Evolutionary conservation across 2,888 invertebrate species (phyloP), one percentile per base, ranked within the genome.

Genomic region (Prosapia bicincta): DNA sequence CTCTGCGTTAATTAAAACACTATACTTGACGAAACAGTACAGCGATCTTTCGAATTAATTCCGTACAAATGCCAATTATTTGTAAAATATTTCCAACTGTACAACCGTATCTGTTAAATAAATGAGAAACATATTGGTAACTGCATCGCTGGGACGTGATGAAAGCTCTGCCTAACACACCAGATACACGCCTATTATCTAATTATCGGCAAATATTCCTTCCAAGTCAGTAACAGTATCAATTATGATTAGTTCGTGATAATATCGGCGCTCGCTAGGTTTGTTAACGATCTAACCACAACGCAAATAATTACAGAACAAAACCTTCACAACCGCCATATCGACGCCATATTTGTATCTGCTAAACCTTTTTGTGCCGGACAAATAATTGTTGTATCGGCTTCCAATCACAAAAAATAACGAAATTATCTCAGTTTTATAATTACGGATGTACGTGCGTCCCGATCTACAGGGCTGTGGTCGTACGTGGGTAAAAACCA

Each of bases 301-400:
- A 74, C 43, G 54, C 69, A 65, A 74, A 74, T 69, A 74, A 74
- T 74, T 74, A 69, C 69, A 74, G 65, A 54, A 38, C 38, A 38
- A 38, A 38, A n/a, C 54, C 20, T 54, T 54, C 20, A 9, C 54
- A 54, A 38, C 13, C 6, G 13, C 13, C 38, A 38, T 15, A 9
- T 5, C 3, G 54, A n/a, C 54, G 54, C 54, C 54, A 54, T 54
- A 54, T 54, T 54, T 54, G 54, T 54, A 54, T 20, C 54, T 54
- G 54, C 20, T 54, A 54, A 54, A 54, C 20, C 54, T 54, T 54
- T 54, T 54, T 54, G 54, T 54, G 20, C 20, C 20, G 54, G 13
- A 2, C 2, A 6, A 54, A 20, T 54, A 54, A 54, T 54, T 54
- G 54, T 20, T n/a, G 20, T 54, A 54, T 54, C 54, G 54, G 1